A percentile compares a stretch with the other conserved stretches of the same genome.
Conservation (phyloP, 2,113 vertebrate genomes). For the Piprites chloris region DNA sequence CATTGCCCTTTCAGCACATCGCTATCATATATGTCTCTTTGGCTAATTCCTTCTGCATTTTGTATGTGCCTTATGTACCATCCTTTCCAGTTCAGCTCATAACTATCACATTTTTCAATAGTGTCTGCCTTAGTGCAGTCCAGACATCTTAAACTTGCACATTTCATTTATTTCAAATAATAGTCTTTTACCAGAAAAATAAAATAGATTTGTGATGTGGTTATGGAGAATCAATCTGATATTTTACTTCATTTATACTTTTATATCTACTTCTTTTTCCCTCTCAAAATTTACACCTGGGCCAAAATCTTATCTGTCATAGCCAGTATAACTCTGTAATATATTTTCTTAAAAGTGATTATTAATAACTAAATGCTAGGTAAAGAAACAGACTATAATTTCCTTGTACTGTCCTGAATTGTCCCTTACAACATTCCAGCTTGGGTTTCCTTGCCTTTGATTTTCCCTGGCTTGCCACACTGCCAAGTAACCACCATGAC, state of each 20-base stretch:
- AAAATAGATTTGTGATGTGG: neutral
- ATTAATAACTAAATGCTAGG: neutral
- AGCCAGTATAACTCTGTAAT: neutral
- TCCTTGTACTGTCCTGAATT: neutral
- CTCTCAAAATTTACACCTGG: neutral
- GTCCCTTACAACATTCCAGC: neutral
- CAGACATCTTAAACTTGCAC: neutral
- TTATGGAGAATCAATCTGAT: neutral
- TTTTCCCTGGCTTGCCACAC: neutral
- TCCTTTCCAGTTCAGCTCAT: neutral
- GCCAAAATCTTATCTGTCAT: neutral
- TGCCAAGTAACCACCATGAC: neutral
- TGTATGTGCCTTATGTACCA: neutral
- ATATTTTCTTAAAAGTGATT: neutral
- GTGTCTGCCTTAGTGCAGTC: neutral
- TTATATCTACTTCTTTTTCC: neutral
- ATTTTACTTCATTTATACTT: neutral
- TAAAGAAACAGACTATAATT: neutral
- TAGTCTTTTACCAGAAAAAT: neutral
- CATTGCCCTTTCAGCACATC: neutral
- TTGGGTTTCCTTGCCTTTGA: neutral
- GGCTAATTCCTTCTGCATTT: neutral
- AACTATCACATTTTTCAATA: neutral
- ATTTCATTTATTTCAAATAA: neutral
- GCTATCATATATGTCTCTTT: neutral